Percentiles rank a stretch among this genome's conserved stretches.
Evolutionary conservation across 2,888 invertebrate genomes (phyloP).

Genomic region (Harpalus rubripes): DNA sequence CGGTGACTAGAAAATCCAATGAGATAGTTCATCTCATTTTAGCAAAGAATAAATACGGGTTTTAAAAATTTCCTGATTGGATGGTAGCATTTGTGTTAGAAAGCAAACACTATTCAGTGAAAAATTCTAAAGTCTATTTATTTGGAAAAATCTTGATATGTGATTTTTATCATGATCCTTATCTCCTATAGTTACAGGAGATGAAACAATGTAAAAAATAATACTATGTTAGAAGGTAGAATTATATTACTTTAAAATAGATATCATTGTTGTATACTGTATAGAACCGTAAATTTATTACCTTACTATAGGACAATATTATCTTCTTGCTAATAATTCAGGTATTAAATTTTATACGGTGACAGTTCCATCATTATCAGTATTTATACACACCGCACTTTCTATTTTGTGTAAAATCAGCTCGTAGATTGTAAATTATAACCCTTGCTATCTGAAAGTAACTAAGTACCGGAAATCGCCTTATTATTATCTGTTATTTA

Average conservation of each 20-base stretch:
- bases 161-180: too few relatives aligned
- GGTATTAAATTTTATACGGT: not conserved
- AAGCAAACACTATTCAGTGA: too few relatives aligned
- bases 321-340: not conserved
- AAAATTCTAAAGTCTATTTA: too few relatives aligned
- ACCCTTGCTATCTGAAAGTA: conserved; percentile 30
- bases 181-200: too few relatives aligned
- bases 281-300: not conserved
- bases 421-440: conserved; percentile 18
- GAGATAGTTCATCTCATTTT: too few relatives aligned
- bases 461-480: conserved; percentile 35
- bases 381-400: not conserved
- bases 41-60: too few relatives aligned
- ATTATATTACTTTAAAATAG: not conserved
- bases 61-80: too few relatives aligned
- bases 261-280: not conserved
- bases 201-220: too few relatives aligned
- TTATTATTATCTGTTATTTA: conserved; percentile 52
- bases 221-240: too few relatives aligned
- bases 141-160: too few relatives aligned
- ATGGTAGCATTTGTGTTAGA: too few relatives aligned
- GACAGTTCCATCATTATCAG: not conserved
- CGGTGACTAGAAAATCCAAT: too few relatives aligned
- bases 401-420: conserved; percentile 2
- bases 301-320: not conserved